Base-by-base conservation (phyloP, 2,113 vertebrate species). In the Rutilus rutilus region DNA sequence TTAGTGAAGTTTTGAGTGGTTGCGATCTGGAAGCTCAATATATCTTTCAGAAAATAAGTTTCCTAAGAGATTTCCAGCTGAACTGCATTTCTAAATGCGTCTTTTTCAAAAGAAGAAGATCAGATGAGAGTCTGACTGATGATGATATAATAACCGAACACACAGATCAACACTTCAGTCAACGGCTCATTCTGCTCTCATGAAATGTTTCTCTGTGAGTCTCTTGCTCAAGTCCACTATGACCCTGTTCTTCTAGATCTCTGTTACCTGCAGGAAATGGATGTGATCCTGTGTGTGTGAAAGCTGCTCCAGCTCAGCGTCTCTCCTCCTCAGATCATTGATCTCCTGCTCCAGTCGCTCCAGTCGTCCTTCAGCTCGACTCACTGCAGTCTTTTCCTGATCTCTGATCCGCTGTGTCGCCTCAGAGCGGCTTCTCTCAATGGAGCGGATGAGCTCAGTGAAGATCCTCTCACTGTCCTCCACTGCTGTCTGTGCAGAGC, bases 401-500 rank as follows among this genome's bases (percentile, higher is more conserved):
- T 69, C 79, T 89, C 84, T 83, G 77, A 87, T 87, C 74, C 84
- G 57, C 78, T 81, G 30, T 74, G 9, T 87, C 74, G 74, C 27
- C 83, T 87, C 88, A 78, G 88, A 87, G 57, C 52, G 60, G 7
- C 25, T 85, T 69, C 60, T 78, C 52, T 89, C 73, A 84, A 89
- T 87, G 77, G 47, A 89, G 42, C n/a, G 45, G 65, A 89, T 83
- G 30, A 89, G 42, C n/a, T 84, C 84, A 71, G 81, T 89, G 60
- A 87, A 89, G 84, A 88, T 84, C 65, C 82, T 81, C 64, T 89
- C 86, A 78, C 36, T 86, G 67, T 87, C 80, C 67, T 87, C 76
- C 80, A 87, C 77, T 83, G 86, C 83, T 83, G 73, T 17, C 65
- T 84, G 65, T 83, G 86, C 86, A 67, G 86, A 84, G 80, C 65